A percentile compares a stretch with the other conserved stretches of the same genome.
phyloP scores from a whole-genome alignment of 2,113 vertebrate genomes.

The Limnothrissa miodon region DNA sequence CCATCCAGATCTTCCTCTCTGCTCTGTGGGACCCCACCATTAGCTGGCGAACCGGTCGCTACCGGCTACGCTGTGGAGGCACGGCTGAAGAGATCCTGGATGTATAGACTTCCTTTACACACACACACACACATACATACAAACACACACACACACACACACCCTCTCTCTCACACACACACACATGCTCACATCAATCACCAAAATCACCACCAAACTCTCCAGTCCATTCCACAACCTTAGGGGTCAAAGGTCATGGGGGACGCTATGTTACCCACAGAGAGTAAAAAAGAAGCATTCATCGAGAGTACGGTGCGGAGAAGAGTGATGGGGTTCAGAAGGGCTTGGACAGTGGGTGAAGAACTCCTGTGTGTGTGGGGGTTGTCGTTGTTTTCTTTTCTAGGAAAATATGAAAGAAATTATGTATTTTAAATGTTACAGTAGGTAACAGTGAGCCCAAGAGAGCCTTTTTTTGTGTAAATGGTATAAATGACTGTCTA shows the following conservation, averaged over 20 bases:
- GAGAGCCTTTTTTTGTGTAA: conserved; percentile 1
- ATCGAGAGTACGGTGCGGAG: neutral
- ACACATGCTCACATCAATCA: conserved; percentile 1
- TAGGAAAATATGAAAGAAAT: neutral
- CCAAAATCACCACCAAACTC: too few relatives aligned
- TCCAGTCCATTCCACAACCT: too few relatives aligned
- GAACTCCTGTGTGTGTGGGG: neutral
- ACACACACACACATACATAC: neutral
- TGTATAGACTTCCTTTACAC: conserved; percentile 70
- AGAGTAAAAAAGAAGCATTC: neutral
- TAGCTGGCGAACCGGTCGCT: conserved; percentile 96
- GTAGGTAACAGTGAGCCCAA: neutral
- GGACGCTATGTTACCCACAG: neutral
- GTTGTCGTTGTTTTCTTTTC: neutral
- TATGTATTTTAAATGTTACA: neutral
- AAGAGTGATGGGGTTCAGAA: neutral
- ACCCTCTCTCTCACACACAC: neutral
- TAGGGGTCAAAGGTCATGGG: too few relatives aligned
- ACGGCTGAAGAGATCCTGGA: conserved; percentile 97
- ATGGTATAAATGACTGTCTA: neutral
- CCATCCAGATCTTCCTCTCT: conserved; percentile 97
- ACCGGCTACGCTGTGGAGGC: conserved; percentile 92
- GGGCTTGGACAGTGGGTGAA: neutral
- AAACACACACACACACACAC: neutral
- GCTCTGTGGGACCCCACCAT: conserved; percentile 98